Percentiles rank a stretch among this genome's conserved stretches.
Evolutionary conservation across 2,113 vertebrate genomes (phyloP).

Genomic region (Octodon degus): DNA sequence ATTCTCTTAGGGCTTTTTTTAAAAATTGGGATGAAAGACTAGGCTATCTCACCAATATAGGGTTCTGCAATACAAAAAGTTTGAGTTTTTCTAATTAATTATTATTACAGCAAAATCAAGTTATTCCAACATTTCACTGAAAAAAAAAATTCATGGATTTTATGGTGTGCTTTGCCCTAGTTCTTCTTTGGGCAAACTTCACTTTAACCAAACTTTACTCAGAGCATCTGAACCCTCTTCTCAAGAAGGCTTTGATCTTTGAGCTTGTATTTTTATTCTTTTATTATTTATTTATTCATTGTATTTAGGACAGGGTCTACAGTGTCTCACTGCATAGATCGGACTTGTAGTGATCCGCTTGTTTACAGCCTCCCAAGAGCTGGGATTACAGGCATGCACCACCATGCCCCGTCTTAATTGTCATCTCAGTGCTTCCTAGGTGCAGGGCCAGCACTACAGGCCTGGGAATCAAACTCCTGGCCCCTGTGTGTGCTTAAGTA

Average conservation of each 20-base stretch:
- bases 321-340: too few relatives aligned
- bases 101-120: constrained; percentile 16
- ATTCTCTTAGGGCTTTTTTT: not conserved
- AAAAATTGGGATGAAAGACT: not conserved
- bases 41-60: not conserved
- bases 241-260: not conserved
- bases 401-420: too few relatives aligned
- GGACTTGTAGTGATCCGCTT: too few relatives aligned
- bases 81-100: not conserved
- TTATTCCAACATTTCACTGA: not conserved
- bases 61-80: constrained; percentile 15
- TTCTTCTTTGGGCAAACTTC: not conserved
- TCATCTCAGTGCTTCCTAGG: too few relatives aligned
- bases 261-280: too few relatives aligned
- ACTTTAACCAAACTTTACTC: not conserved
- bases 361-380: too few relatives aligned
- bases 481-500: too few relatives aligned
- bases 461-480: too few relatives aligned
- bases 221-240: not conserved
- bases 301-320: too few relatives aligned
- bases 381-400: too few relatives aligned
- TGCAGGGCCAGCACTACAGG: rapidly evolving
- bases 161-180: not conserved
- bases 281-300: too few relatives aligned
- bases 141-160: not conserved